These are phyloP conservation scores for Camponotus vicinus DNA, from an alignment of 1,140 invertebrate genomes.

Conservation along the genomic window DNA sequence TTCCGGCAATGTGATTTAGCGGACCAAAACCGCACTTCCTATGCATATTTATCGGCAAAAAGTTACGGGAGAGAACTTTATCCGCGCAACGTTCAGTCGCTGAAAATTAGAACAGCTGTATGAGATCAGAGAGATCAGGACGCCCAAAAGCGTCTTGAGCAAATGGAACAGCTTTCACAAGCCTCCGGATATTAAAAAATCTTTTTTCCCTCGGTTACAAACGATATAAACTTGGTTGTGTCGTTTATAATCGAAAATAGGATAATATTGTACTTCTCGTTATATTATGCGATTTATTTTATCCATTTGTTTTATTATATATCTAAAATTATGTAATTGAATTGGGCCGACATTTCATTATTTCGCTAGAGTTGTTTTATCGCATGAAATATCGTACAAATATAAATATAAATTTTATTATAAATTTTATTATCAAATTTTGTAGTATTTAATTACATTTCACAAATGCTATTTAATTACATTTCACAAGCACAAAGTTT, in stretches of 20 bases:
- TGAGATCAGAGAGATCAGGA: too few relatives aligned
- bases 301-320: too few relatives aligned
- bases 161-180: background rate
- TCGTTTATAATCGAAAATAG: background rate
- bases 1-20: conserved; percentile 73
- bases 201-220: background rate
- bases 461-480: background rate
- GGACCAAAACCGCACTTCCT: conserved; percentile 62
- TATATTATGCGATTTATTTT: too few relatives aligned
- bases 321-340: too few relatives aligned
- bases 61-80: conserved; percentile 59
- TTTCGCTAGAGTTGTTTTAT: background rate
- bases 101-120: conserved; percentile 24
- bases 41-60: conserved; percentile 66
- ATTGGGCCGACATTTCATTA: too few relatives aligned
- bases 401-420: conserved; percentile 5
- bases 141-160: too few relatives aligned
- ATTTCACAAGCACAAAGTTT: background rate
- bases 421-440: too few relatives aligned
- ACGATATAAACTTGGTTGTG: background rate
- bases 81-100: background rate
- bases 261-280: too few relatives aligned
- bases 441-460: background rate
- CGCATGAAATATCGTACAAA: background rate
- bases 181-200: background rate